Evolutionary conservation across 2,113 vertebrate species (phyloP).

Genomic region (Otocyon megalotis): DNA sequence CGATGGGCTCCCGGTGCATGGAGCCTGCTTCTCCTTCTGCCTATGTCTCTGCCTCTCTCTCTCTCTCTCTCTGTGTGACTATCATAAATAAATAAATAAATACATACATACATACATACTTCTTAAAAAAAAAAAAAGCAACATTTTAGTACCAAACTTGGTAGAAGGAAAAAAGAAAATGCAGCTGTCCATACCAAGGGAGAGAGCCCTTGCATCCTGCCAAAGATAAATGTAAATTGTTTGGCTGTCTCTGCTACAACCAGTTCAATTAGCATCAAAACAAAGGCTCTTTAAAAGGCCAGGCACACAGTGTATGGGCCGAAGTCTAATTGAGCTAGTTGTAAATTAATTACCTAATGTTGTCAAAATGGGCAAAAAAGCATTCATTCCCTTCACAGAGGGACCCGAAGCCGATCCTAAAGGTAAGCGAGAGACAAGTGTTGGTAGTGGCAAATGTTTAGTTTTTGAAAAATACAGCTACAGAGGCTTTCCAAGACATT

Average conservation of each 20-base stretch:
- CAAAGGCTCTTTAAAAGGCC: constrained; percentile 75
- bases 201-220: constrained; percentile 71
- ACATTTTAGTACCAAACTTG: constrained; percentile 30
- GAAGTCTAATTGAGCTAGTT: constrained; percentile 55
- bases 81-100: too few relatives aligned
- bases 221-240: constrained; percentile 76
- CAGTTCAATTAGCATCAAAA: constrained; percentile 77
- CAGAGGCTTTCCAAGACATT: constrained; percentile 56
- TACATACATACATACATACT: too few relatives aligned
- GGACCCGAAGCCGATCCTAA: constrained; percentile 28
- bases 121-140: too few relatives aligned
- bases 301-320: constrained; percentile 33
- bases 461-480: constrained; percentile 4
- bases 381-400: neutral
- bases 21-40: too few relatives aligned
- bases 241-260: constrained; percentile 75
- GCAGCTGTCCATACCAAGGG: constrained; percentile 64
- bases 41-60: too few relatives aligned
- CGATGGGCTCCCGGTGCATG: too few relatives aligned
- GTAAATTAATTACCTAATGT: constrained; percentile 68
- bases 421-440: neutral
- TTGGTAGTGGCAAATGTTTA: neutral
- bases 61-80: too few relatives aligned
- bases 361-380: constrained; percentile 36
- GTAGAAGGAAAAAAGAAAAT: constrained; percentile 58